Evolutionary conservation across 2,888 invertebrate species (phyloP), one percentile per base, ranked within the genome.

Genomic region (Labia minor): DNA sequence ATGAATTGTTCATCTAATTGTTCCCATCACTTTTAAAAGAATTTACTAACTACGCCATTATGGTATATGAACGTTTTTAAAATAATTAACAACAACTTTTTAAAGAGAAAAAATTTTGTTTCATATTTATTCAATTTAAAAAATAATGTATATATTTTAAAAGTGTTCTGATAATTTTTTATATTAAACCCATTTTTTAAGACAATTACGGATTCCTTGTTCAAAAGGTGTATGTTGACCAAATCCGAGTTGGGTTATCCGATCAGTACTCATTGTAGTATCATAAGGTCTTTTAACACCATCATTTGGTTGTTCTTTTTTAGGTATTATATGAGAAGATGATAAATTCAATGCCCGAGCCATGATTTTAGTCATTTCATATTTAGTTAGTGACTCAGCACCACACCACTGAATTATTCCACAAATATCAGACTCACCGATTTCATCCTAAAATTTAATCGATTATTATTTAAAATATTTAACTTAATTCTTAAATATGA

Each of bases 341-440:
- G 77, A 71, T 18, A 80, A 70, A 14, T 72, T 71, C 69, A 80
- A 79, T 1, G 74, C 73, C 11, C 75, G 72, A n/a, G 79, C 78
- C 75, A 82, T 81, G 8, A 73, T 71, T 62, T 76, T 63, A 1
- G 77, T 75, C 81, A 82, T 81, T 65, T 77, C 76, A 73, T 79
- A 81, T 71, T 82, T 82, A 10, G 81, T 82, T 73, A 81, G 75
- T 21, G 74, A 73, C 72, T 81, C 80, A 66, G 75, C 71, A 4
- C 80, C 81, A 72, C 78, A 77, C 78, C 79, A 81, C 68, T 82
- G 82, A 71, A 76, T 81, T 49, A 80, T 75, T 18, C 81, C 81
- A 66, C 67, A 70, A 4, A 77, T 33, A 33, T 33, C 33, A 33
- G 33, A 6, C 33, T 33, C 33, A 33, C 33, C 62, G 14, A 66